Evolutionary conservation across 2,113 vertebrate species (phyloP), one percentile per base, ranked within the genome.

Genomic region (Sus scrofa): DNA sequence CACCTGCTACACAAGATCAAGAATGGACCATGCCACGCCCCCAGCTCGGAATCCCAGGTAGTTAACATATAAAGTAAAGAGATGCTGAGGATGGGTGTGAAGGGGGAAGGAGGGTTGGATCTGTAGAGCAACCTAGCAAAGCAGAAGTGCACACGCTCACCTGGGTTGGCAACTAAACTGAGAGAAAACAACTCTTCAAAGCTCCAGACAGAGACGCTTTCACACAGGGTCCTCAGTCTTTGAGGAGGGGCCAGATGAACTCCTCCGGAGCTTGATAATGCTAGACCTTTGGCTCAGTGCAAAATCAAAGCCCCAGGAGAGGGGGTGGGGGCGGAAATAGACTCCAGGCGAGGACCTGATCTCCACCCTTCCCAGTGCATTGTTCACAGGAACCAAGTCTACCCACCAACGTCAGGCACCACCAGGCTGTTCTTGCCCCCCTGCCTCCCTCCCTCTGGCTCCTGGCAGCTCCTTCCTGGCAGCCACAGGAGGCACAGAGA

Each of bases 221-320:
- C 86, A 68, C 83, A 37, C 14, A 18, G 71, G 79, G 81, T 90
- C 56, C 12, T 75, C 15, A n/a, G 97, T 97, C 98, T 98, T 97
- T 98, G 96, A 92, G 98, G 97, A 98, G 98, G 97, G 98, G 96
- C 94, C 97, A 87, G 85, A 50, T 44, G 98, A 97, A 94, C 98
- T 89, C 91, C 97, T 91, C 79, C 83, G 98, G 97, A 97, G 96
- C 97, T 96, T 87, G 98, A 98, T 97, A 98, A 98, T 97, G 98
- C 97, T 97, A 97, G 98, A 98, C 96, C 98, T 98, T 96, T 98
- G 98, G 98, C 98, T 98, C 98, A 98, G 97, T 96, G 97, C 98
- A 98, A 98, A 98, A 98, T 98, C 98, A 98, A 98, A 98, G 98
- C 98, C 98, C 98, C 97, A 86, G 91, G 44, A 44, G 44, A 44